Conservation (phyloP, 2,797 vertebrate species). For the Liparis tanakae region DNA sequence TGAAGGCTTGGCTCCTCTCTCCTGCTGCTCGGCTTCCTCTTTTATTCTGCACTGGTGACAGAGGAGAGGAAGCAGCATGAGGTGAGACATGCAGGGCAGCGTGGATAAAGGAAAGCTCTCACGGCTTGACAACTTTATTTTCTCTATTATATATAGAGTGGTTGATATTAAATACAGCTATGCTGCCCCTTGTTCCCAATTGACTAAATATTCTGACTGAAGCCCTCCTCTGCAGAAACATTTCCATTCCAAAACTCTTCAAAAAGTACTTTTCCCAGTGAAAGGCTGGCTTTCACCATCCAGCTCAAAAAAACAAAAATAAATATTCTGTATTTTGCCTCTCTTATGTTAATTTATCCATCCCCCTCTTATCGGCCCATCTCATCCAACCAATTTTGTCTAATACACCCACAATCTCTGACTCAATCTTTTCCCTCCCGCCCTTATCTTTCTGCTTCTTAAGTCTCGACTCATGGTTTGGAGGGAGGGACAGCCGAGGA, state of each 20-base stretch:
- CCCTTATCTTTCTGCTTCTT: constrained; percentile 34
- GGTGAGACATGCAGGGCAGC: constrained; percentile 42
- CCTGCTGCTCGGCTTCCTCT: constrained; percentile 40
- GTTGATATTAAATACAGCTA: constrained; percentile 64
- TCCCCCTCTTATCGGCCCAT: constrained; percentile 55
- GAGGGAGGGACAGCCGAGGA: constrained; percentile 42
- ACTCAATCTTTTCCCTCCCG: constrained; percentile 49
- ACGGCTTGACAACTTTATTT: constrained; percentile 53
- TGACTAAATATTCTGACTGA: constrained; percentile 48
- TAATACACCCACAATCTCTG: constrained; percentile 61
- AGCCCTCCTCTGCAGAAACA: constrained; percentile 28
- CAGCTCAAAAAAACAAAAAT: constrained; percentile 33
- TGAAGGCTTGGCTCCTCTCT: constrained; percentile 16
- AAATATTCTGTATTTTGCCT: constrained; percentile 34
- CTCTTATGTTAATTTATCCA: constrained; percentile 54
- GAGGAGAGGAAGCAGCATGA: constrained; percentile 39
- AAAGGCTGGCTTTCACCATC: constrained; percentile 25
- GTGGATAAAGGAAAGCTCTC: constrained; percentile 48
- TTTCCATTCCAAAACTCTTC: constrained; percentile 40
- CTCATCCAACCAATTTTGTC: constrained; percentile 60
- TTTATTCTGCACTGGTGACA: constrained; percentile 53
- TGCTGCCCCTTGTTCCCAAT: constrained; percentile 52
- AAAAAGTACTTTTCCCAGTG: constrained; percentile 35
- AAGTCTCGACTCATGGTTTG: constrained; percentile 30
- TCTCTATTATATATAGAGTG: constrained; percentile 66